These are phyloP conservation scores for Microctenopoma steveboyesi DNA, from an alignment of 2,797 vertebrate species.

Conservation along the genomic window DNA sequence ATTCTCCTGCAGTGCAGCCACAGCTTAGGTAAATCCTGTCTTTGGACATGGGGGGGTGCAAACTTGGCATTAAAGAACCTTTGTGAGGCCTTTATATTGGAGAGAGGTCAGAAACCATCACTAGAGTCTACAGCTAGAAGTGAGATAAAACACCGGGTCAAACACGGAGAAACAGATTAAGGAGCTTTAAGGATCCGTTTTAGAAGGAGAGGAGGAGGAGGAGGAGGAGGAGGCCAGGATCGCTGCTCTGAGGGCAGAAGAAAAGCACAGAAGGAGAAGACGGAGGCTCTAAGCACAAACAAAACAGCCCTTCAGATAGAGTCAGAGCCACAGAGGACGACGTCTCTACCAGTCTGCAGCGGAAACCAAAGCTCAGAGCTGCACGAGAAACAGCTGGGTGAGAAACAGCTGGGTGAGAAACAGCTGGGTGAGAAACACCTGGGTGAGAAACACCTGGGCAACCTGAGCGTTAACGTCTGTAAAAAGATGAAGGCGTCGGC, in stretches of 20 bases:
- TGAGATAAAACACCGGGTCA: too few species aligned
- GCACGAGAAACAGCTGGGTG: too few species aligned
- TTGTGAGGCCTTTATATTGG: slow-evolving; percentile 15
- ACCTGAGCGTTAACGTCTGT: slow-evolving; percentile 31
- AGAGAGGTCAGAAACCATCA: slow-evolving; percentile 1
- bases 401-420: too few species aligned
- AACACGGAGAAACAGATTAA: slow-evolving; percentile 13
- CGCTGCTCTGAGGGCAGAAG: too few species aligned
- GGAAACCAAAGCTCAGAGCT: background rate
- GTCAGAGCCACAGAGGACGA: background rate
- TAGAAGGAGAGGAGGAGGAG: background rate
- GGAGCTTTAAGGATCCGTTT: background rate
- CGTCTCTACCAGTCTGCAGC: slow-evolving; percentile 1
- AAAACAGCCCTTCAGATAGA: slow-evolving; percentile 4
- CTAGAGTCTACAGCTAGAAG: too few species aligned
- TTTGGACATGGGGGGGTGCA: too few species aligned
- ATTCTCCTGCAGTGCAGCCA: too few species aligned
- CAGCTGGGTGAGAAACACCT: background rate
- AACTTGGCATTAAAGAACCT: slow-evolving; percentile 16
- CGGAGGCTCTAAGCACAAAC: too few species aligned
- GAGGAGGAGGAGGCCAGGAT: too few species aligned
- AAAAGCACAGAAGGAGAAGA: too few species aligned
- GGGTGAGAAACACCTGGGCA: slow-evolving; percentile 31
- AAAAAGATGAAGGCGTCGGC: background rate
- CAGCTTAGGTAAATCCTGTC: too few species aligned